Evolutionary conservation across 2,888 invertebrate genomes (phyloP).

Genomic region (Notodonta ziczac): DNA sequence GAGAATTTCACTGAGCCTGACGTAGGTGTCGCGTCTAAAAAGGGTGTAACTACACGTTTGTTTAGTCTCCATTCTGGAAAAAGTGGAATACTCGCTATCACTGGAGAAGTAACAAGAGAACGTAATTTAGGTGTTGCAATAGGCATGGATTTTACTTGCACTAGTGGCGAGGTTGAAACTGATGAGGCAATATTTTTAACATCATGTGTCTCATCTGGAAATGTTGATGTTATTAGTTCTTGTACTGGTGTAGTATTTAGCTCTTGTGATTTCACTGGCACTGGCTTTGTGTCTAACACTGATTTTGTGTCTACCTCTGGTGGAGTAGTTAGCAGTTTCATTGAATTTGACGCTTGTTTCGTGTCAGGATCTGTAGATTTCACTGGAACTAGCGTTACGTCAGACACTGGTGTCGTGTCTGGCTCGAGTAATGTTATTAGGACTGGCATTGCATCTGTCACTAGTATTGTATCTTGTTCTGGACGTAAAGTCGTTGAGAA

Average conservation of each 20-base stretch:
- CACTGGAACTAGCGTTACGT: neutral
- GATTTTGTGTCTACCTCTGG: neutral
- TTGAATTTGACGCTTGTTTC: neutral
- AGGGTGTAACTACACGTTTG: neutral
- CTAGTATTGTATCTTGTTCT: too few relatives aligned
- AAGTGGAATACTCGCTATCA: neutral
- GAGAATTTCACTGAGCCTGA: neutral
- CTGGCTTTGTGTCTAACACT: neutral
- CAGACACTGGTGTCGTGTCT: too few relatives aligned
- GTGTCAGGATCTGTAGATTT: neutral
- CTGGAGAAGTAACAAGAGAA: neutral
- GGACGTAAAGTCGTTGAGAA: too few relatives aligned
- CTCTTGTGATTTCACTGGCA: neutral
- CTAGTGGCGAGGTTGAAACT: neutral
- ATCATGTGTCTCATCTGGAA: neutral
- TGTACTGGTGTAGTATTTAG: too few relatives aligned
- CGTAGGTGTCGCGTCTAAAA: neutral
- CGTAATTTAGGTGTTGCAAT: neutral
- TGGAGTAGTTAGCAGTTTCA: neutral
- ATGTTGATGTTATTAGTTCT: neutral
- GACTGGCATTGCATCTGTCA: too few relatives aligned
- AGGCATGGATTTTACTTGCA: neutral
- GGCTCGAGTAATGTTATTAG: too few relatives aligned
- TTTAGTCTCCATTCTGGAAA: slow-evolving; percentile 4
- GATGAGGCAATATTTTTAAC: neutral